Base-by-base conservation (phyloP, 2,888 invertebrate genomes). In the Trypoxylon attenuatum region DNA sequence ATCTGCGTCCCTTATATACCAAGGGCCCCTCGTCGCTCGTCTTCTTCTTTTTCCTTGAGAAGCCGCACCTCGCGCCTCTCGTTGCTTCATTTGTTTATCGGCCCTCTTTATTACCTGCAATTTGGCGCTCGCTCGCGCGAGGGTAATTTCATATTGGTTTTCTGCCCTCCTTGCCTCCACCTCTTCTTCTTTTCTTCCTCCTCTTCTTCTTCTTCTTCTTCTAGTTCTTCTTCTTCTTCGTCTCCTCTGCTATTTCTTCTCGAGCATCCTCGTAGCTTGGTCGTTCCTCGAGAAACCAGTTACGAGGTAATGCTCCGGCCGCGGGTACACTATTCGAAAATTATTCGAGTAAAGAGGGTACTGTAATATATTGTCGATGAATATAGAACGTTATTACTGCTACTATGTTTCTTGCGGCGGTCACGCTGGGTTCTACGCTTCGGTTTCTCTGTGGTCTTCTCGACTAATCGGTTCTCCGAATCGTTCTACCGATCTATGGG, bases 111-210 rank as follows among this genome's bases (percentile, higher is more conserved):
- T 84, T 84, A 83, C 82, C 84, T 76, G 82, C 80, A 84, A 84
- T 84, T 84, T 84, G 80, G 82, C 77, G 81, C 80, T 80, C 76
- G 76, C 80, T 81, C 79, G 82, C 82, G 81, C 79, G 78, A 82
- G 77, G 77, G 77, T 84, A 84, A 84, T 84, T 84, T 82, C 82
- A 83, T 84, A 83, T 84, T 83, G 83, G 84, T 83, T 83, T 84
- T 83, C 82, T 80, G 77, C 79, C 71, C 73, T 52, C 50, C 25
- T 57, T 18, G 39, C 50, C 33, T 39, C 19, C 27, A 21, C 39
- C 21, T 33, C 54, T 55, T 54, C 63, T 16, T 41, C 42, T 52
- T 54, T 25, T 45, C 41, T 45, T 51, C 49, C 38, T 39, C 23
- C 27, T 22, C 72, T 19, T 71, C 71, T 53, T 64, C 71, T 54